These are phyloP conservation scores for Ciconia boyciana DNA, from an alignment of 2,113 vertebrate species.

Conservation along the genomic window DNA sequence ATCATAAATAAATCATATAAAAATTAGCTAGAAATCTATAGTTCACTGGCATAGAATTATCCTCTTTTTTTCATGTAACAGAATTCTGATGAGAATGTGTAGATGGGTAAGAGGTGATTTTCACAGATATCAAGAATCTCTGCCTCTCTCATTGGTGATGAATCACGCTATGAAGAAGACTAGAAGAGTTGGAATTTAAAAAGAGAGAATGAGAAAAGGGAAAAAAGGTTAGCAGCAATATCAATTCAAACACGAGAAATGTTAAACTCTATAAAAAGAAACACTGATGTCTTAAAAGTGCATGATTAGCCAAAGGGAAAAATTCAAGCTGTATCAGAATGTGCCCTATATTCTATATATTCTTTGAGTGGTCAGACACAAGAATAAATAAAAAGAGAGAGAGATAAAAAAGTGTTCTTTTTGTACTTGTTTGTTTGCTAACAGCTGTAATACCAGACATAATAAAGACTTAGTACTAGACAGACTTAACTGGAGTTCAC, in stretches of 20 bases:
- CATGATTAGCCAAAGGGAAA: slow-evolving; percentile 15
- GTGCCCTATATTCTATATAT: not conserved
- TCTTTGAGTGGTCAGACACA: not conserved
- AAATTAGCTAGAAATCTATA: not conserved
- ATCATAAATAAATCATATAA: not conserved
- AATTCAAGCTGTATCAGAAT: not conserved
- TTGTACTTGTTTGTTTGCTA: not conserved
- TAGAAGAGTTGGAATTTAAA: not conserved
- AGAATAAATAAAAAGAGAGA: not conserved
- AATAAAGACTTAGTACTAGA: not conserved
- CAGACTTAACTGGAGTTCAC: not conserved
- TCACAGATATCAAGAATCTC: not conserved
- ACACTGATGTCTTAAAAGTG: not conserved
- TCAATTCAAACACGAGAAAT: slow-evolving; percentile 12
- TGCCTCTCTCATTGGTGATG: not conserved
- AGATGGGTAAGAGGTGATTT: not conserved
- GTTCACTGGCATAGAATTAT: not conserved
- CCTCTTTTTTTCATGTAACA: not conserved
- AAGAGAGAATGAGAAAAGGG: not conserved
- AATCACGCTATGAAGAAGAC: not conserved
- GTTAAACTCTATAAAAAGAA: not conserved
- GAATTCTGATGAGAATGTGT: not conserved
- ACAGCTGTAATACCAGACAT: not conserved
- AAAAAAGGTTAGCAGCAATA: not conserved
- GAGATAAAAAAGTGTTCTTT: not conserved